Evolutionary conservation across 2,797 vertebrate genomes (phyloP), one percentile per base, ranked within the genome.

Genomic region (Rhinogobio ventralis): DNA sequence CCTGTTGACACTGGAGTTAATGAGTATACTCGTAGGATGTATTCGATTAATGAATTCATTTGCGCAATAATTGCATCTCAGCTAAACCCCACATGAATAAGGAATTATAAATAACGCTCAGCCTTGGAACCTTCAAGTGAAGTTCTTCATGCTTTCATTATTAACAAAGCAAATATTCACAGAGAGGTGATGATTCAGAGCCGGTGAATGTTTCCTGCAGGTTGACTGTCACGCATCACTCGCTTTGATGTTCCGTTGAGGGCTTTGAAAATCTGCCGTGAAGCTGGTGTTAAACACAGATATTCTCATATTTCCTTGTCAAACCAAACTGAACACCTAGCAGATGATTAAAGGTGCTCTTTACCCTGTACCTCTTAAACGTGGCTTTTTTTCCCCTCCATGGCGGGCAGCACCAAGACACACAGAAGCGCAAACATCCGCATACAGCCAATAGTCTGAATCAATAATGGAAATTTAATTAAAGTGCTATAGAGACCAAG

Each of bases 401-500:
- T 45, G 7, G 46, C 17, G 17, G 45, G 2, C 7, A 39, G 46
- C 71, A 64, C 23, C 42, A 14, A 8, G 8, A 28, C 10, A 30
- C 11, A 69, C 36, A 45, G 33, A 68, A 39, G 23, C 9, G 33
- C 66, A 86, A 57, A 78, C 74, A 82, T 49, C 42, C 79, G 1
- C 66, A 15, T 23, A 45, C 67, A 78, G 73, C 74, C 74, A 74
- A 72, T 82, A 80, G 30, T 80, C 62, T 46, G 51, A 81, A 86
- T 83, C 84, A 86, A 83, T 83, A 80, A 83, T 76, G 79, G 64
- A 66, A 71, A 88, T 88, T 79, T 83, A 83, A 86, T 83, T 83
- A 84, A 86, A 83, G 64, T 46, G 74, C 42, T 36, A 36, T 73
- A 71, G 36, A 69, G 39, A 7, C 8, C 0, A 4, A 46, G 73